Evolutionary conservation across 2,888 invertebrate genomes (phyloP), one percentile per base, ranked within the genome.

Genomic region (Protula sp.): DNA sequence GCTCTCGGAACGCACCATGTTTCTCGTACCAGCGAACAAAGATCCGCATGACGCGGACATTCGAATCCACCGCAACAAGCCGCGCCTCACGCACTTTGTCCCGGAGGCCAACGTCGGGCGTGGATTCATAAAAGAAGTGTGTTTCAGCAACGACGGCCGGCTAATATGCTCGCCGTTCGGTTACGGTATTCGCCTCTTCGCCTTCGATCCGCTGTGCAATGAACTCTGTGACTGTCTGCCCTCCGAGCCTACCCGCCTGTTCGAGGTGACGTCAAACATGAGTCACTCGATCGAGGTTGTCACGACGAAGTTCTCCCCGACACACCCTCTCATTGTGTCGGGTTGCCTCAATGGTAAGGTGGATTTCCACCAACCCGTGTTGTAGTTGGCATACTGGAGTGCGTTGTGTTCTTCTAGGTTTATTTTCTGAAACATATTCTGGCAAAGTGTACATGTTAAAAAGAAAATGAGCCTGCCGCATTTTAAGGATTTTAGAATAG

Each of bases 91-190:
- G 3, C 91, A 91, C 81, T 94, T 87, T 74, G 85, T 88, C 5
- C 87, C 91, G 73, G 94, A 95, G 78, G 89, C 91, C 0, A 93
- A 91, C 75, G 89, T 90, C 19, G 94, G 92, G 1, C 89, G 89
- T 67, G 94, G 93, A 0, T 93, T 90, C 72, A 94, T 95, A 59
- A 95, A 95, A 80, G 95, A 94, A 76, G 83, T 92, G 52, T 91
- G 91, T 72, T 94, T 92, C 80, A 93, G 93, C 1, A 85, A 90
- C 1, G 94, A 94, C 78, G 95, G 95, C 0, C 85, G 94, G 55
- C 82, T 94, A 9, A 88, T 95, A 30, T 92, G 92, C 75, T 94
- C 94, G 0, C 94, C 95, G 0, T 93, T 88, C 79, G 90, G 88
- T 0, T 88, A 87, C 73, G 94, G 94, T 30, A 87, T 94, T 63